Conservation (phyloP, 2,797 vertebrate species). For the Mormyrops boulengeri region DNA sequence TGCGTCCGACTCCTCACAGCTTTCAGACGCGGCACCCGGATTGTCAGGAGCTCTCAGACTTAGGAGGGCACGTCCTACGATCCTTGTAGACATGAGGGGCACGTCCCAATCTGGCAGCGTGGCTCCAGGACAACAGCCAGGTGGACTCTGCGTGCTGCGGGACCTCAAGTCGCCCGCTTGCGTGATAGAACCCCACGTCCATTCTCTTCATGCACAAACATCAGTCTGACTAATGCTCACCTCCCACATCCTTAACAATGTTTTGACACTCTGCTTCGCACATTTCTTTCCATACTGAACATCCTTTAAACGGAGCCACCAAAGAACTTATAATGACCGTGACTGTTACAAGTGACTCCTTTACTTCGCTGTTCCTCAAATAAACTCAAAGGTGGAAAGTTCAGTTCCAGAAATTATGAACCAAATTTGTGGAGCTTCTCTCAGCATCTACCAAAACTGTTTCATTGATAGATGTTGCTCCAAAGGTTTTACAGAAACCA, state of each 20-base stretch:
- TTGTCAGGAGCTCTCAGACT: not conserved
- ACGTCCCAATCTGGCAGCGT: not conserved
- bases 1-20: not conserved
- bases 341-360: not conserved
- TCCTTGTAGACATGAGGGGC: not conserved
- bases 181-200: not conserved
- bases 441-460: not conserved
- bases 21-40: not conserved
- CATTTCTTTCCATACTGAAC: constrained; percentile 11
- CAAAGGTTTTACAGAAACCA: not conserved
- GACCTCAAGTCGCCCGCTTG: not conserved
- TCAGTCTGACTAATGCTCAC: constrained; percentile 7
- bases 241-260: constrained; percentile 10
- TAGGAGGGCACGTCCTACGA: not conserved
- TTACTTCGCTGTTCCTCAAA: not conserved
- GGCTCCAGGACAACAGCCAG: not conserved
- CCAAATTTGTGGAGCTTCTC: not conserved
- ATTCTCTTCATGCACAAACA: not conserved
- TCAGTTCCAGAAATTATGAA: not conserved
- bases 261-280: not conserved
- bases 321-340: not conserved
- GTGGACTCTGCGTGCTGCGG: not conserved
- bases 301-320: not conserved
- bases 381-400: not conserved
- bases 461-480: not conserved